Evolutionary conservation across 1,140 invertebrate genomes (phyloP), one percentile per base, ranked within the genome.

Genomic region (Bombus pyrosoma): DNA sequence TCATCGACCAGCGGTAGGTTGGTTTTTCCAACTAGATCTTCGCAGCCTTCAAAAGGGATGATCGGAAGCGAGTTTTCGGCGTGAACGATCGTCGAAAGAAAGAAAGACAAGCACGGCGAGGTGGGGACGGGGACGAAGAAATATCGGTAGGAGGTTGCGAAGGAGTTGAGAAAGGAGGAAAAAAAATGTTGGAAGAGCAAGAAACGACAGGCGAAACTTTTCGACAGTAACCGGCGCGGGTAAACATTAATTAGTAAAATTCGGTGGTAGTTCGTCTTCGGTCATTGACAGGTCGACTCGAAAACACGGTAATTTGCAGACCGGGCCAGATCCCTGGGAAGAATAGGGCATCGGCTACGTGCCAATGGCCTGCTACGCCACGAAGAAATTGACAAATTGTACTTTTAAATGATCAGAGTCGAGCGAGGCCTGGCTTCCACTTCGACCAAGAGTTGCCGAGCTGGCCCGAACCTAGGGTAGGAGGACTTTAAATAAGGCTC

Each of bases 331-430:
- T 74, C 28, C 39, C 13, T 5, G 25, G 25, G 59, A 64, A n/a
- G 37, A 76, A 53, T 25, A 74, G 53, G 47, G 76, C 73, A 34
- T 37, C 62, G 77, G 85, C 75, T 87, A 84, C 64, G 75, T 87
- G 83, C 83, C 86, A 79, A 62, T 80, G 78, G 89, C 59, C 78
- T 66, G 75, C 32, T 59, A 69, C 47, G 53, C 86, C 79, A 82
- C 76, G 89, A 90, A 90, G 89, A 90, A 91, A 91, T 91, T 91
- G 89, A 90, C 89, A 91, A 91, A 91, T 90, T 91, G 89, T 91
- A 91, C 89, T 91, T 91, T 91, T 87, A 90, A 90, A 90, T 91
- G 89, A 91, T 91, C 89, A 15, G 86, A 85, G 78, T 43, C 64
- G 69, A 78, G 81, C 41, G 43, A 81, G 86, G 39, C 32, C 73